Evolutionary conservation across 2,888 invertebrate species (phyloP), one percentile per base, ranked within the genome.

Genomic region (Torymus aiolomorphi): DNA sequence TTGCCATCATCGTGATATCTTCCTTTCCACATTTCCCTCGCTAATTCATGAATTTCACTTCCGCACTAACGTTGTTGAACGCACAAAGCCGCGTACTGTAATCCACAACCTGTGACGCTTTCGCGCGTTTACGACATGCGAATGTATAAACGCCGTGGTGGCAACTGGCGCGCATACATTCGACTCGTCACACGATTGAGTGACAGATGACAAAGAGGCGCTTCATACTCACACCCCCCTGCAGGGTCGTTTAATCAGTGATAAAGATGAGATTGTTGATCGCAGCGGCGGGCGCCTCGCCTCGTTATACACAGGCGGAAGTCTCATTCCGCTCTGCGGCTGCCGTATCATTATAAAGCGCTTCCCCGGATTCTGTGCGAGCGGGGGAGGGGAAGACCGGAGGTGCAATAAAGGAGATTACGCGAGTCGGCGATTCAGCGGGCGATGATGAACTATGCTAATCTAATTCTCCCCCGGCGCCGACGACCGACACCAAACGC

Each of bases 361-460:
- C 42, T 42, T 42, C 42, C 42, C 42, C 12, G 51, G 13, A 59
- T 20, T 18, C 18, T 24, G 11, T 11, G 18, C 59, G 49, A 18
- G 49, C 49, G 4, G 14, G 4, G 11, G n/a, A 65, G 66, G 51
- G 42, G 20, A 31, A 54, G 49, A 63, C 31, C 56, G 62, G 69
- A 52, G 56, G 42, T 63, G 18, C 71, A 59, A 71, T 65, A 65
- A 72, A 77, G 71, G 65, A 65, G 77, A 77, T 77, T 71, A 71
- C 71, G 42, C 54, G 54, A 67, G 75, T 51, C 49, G 57, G 14
- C 42, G 67, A 67, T 67, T 67, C 67, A 67, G n/a, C 49, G 42
- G 42, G 18, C 65, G 65, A 77, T 77, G 77, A 77, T 77, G 77
- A 77, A 77, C 65, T 77, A 77, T 71, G 71, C 77, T 71, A 71